Evolutionary conservation across 2,797 vertebrate genomes (phyloP).

Genomic region (Sphaeramia orbicularis): DNA sequence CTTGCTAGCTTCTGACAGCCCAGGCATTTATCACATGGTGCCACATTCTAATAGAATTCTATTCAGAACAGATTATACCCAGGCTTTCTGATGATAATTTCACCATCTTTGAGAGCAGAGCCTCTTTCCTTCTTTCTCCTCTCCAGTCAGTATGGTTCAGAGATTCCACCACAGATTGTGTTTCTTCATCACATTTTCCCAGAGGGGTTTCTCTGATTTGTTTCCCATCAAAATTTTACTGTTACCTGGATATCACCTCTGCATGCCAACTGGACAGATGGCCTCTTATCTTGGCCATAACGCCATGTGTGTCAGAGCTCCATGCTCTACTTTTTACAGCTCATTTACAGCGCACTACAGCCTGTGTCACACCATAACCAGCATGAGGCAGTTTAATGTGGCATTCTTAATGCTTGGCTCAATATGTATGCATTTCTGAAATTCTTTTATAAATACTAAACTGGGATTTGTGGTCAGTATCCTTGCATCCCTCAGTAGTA

Average conservation of each 20-base stretch:
- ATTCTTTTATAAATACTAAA: constrained; percentile 3
- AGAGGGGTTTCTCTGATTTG: constrained; percentile 34
- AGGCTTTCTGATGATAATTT: constrained; percentile 83
- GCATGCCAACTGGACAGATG: constrained; percentile 58
- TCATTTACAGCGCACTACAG: constrained; percentile 37
- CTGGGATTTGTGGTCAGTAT: no score
- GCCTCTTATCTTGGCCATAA: constrained; percentile 30
- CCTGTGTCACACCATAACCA: constrained; percentile 30
- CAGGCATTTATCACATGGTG: constrained; percentile 75
- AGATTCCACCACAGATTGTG: constrained; percentile 47
- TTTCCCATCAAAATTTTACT: constrained; percentile 48
- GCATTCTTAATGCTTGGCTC: constrained; percentile 7
- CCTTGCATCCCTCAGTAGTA: background rate
- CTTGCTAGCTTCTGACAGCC: constrained; percentile 75
- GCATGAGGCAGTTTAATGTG: constrained; percentile 21
- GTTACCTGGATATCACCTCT: constrained; percentile 53
- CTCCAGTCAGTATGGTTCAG: constrained; percentile 49
- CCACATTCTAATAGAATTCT: constrained; percentile 81
- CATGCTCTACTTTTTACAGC: constrained; percentile 16
- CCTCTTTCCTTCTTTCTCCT: constrained; percentile 35
- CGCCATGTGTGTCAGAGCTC: constrained; percentile 7
- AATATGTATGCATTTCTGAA: constrained; percentile 8
- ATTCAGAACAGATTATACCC: constrained; percentile 82
- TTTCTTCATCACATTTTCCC: constrained; percentile 32
- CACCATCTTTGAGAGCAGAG: constrained; percentile 71